Percentiles rank a stretch among this genome's conserved stretches.
These are phyloP conservation scores for Sarcophilus harrisii DNA, from an alignment of 2,797 vertebrate species.

Conservation along the genomic window DNA sequence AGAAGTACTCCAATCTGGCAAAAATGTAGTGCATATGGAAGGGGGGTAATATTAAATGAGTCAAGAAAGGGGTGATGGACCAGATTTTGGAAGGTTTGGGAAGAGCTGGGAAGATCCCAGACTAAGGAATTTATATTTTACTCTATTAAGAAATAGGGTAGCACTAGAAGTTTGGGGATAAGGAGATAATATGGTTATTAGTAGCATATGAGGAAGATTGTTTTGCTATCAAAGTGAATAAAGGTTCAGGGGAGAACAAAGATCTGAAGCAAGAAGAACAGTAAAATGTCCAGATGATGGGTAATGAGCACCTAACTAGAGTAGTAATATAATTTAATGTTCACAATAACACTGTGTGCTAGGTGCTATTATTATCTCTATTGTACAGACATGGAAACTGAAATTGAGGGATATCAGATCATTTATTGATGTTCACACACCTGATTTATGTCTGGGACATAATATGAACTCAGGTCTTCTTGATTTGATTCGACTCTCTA, in stretches of 20 bases:
- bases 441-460: not conserved
- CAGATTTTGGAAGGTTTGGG: not conserved
- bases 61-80: not conserved
- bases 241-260: not conserved
- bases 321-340: not conserved
- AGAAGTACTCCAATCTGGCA: not conserved
- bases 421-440: not conserved
- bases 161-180: not conserved
- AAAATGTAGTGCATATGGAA: not conserved
- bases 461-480: not conserved
- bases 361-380: not conserved
- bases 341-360: not conserved
- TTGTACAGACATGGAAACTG: not conserved
- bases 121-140: not conserved
- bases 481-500: not conserved
- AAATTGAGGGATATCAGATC: not conserved
- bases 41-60: not conserved
- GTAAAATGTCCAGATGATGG: not conserved
- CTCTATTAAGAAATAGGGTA: not conserved
- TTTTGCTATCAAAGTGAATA: not conserved
- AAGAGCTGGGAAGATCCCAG: not conserved
- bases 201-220: not conserved
- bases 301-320: not conserved
- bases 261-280: not conserved
- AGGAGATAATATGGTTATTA: not conserved